Evolutionary conservation across 2,888 invertebrate genomes (phyloP), one percentile per base, ranked within the genome.

Genomic region (Hybos culiciformis): DNA sequence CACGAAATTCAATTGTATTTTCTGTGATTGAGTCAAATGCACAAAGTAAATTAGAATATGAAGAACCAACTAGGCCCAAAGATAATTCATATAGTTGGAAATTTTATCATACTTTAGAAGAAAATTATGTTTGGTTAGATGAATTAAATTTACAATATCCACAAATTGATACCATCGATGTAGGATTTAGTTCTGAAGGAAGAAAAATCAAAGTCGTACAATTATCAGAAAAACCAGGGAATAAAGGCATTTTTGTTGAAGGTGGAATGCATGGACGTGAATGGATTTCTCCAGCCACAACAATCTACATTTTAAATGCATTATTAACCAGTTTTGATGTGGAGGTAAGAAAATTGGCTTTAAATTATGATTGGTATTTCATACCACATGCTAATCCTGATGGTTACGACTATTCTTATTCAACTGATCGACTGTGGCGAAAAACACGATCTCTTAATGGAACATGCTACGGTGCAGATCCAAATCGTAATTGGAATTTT

Each of bases 331-430:
- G 77, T 26, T 59, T 67, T 0, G 65, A 74, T 21, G 51, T 61
- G 1, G 68, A 70, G 12, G 61, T 75, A 0, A 62, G 61, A 42
- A 49, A 60, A 7, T 69, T 76, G 8, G 70, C 73, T 1, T 66
- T 73, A 40, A 68, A 69, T 24, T 73, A 71, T 52, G 80, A 80
- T 49, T 86, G 82, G 80, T 80, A 83, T 56, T 71, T 86, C 44
- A 70, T 85, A 47, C 84, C 86, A 0, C 66, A 78, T 15, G 62
- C 77, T 19, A 86, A 86, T 59, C 83, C 83, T 9, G 86, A 87
- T 64, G 86, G 86, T 3, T 82, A 74, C 53, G 76, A 73, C 26
- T 80, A 74, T 58, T 73, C 80, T 1, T 79, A 81, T 53, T 70
- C 72, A 4, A 61, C 58, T 14, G 77, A 73, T 34, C 71, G 80